Percentiles rank a stretch among this genome's conserved stretches.
phyloP scores from a whole-genome alignment of 2,113 vertebrate species.

The Sardina pilchardus region DNA sequence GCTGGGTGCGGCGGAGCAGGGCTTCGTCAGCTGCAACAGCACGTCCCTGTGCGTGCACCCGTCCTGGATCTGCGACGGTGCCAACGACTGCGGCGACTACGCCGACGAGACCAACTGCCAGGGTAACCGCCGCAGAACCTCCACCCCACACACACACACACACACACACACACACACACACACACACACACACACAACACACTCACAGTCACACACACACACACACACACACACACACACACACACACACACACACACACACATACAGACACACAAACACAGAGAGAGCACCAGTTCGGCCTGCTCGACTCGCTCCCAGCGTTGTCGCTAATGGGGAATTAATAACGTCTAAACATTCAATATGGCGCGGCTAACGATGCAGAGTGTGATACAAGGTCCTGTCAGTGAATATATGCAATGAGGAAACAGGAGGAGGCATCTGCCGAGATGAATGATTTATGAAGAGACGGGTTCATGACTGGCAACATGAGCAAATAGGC shows the following conservation, averaged over 20 bases:
- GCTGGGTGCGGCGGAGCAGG: conserved; percentile 88
- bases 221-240: too few relatives aligned
- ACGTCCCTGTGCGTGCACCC: conserved; percentile 94
- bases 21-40: conserved; percentile 93
- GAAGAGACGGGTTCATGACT: background rate
- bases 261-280: background rate
- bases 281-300: background rate
- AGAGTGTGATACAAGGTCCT: background rate
- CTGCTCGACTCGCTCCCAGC: background rate
- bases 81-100: conserved; percentile 97
- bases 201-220: background rate
- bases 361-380: background rate
- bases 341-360: conserved; percentile 3
- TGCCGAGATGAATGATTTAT: background rate
- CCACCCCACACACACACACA: too few relatives aligned
- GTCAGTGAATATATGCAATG: background rate
- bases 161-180: conserved; percentile 1
- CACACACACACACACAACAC: too few relatives aligned
- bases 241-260: background rate
- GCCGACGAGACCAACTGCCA: conserved; percentile 93
- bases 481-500: background rate
- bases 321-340: background rate
- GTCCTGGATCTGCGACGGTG: conserved; percentile 93
- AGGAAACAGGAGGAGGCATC: background rate
- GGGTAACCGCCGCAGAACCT: conserved; percentile 74